Evolutionary conservation across 2,113 vertebrate species (phyloP), one percentile per base, ranked within the genome.

Genomic region (Synodontis membranacea): DNA sequence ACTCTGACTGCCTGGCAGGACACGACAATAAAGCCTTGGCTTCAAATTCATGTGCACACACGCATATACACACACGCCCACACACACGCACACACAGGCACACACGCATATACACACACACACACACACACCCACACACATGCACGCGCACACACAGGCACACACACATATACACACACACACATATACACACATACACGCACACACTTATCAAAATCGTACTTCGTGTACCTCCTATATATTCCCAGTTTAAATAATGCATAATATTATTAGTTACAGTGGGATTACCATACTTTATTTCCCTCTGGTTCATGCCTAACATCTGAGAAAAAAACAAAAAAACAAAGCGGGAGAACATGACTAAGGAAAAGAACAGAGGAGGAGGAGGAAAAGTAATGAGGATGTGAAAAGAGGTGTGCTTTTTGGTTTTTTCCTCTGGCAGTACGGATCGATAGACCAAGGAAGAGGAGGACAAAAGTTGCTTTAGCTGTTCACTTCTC

Each of bases 381-480:
- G 58, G 46, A 42, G 25, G 60, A 58, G 34, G 34, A 56, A 82
- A 74, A 84, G 52, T 39, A 39, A 56, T 70, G 48, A 85, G 84
- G 79, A 85, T 82, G 79, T 87, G 74, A 74, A 88, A 78, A 62
- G 88, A 86, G 82, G 70, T 23, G 48, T 80, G 66, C 84, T 84
- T 88, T 88, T n/a, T n/a, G n/a, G n/a, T n/a, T n/a, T 84, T 84
- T 76, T 72, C 68, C 86, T 50, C 64, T 48, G 52, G 54, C 72
- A 37, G 42, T 60, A 23, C 34, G 25, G 86, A 90, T 88, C 86
- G 54, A 88, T 88, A 68, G 37, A 58, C n/a, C 25, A 42, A 54
- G 64, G 34, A 66, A 48, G 74, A 87, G 31, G 76, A 80, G 88
- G 87, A 86, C 87, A 87, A 86, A 83, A 84, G 84, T 88, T 88